phyloP scores from a whole-genome alignment of 2,113 vertebrate genomes.

The Pleuronectes platessa region DNA sequence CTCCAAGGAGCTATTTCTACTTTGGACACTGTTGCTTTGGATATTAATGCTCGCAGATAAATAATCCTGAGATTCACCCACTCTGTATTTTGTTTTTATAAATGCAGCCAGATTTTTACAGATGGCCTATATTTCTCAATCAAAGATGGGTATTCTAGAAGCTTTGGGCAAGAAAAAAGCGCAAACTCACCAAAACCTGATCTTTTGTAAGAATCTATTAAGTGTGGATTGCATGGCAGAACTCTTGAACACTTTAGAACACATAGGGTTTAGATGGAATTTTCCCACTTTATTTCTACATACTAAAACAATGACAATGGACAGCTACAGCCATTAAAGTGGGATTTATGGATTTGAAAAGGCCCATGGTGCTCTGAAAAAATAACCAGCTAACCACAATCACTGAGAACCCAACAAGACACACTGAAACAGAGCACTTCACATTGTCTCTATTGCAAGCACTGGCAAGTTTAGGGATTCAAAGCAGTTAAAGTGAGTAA shows the following conservation, averaged over 20 bases:
- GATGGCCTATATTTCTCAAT: too few relatives aligned
- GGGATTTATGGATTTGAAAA: neutral
- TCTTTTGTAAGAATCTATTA: too few relatives aligned
- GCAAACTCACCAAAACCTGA: too few relatives aligned
- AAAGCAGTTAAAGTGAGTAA: conserved; percentile 12
- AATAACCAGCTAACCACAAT: neutral
- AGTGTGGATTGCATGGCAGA: neutral
- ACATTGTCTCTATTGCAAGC: conserved; percentile 22
- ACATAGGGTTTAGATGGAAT: neutral
- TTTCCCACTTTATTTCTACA: neutral
- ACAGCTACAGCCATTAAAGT: neutral
- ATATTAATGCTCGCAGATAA: too few relatives aligned
- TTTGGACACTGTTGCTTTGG: too few relatives aligned
- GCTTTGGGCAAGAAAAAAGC: too few relatives aligned
- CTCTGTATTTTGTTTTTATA: too few relatives aligned
- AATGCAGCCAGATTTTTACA: too few relatives aligned
- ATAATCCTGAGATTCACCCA: too few relatives aligned
- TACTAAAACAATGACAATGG: neutral
- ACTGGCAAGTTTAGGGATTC: conserved; percentile 21
- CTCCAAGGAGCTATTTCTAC: too few relatives aligned
- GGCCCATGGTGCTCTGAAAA: neutral
- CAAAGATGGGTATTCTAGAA: too few relatives aligned
- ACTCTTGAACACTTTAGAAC: neutral
- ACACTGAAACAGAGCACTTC: conserved; percentile 2
- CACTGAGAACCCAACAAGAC: neutral